These are phyloP conservation scores for Platysternon megacephalum DNA, from an alignment of 2,113 vertebrate species.

Conservation along the genomic window DNA sequence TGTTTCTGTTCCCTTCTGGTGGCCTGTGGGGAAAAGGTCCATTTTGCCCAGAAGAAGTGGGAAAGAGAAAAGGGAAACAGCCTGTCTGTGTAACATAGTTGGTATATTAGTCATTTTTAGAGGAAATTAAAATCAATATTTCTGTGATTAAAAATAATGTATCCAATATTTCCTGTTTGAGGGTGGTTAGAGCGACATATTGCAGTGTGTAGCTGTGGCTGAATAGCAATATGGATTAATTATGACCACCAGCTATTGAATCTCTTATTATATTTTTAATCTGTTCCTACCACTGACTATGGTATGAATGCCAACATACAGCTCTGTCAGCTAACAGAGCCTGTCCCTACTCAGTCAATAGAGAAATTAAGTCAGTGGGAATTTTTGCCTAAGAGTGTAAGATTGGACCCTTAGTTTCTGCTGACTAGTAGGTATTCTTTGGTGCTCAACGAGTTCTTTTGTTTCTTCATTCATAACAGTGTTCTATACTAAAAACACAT, in stretches of 20 bases:
- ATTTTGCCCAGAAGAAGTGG: neutral
- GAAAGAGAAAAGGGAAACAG: constrained; percentile 16
- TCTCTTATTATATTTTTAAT: constrained; percentile 46
- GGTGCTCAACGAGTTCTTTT: neutral
- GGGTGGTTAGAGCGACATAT: neutral
- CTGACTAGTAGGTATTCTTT: constrained; percentile 7
- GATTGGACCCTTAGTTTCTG: constrained; percentile 10
- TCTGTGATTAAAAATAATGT: constrained; percentile 8
- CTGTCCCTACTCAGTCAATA: constrained; percentile 11
- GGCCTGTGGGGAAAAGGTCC: constrained; percentile 5
- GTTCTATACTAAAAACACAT: neutral
- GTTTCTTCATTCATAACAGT: neutral
- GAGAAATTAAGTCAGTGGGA: constrained; percentile 38
- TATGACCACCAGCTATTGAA: constrained; percentile 43
- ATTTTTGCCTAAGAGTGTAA: neutral
- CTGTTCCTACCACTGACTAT: constrained; percentile 26
- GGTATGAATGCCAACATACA: constrained; percentile 44
- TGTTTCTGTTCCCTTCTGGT: constrained; percentile 4
- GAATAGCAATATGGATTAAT: constrained; percentile 20
- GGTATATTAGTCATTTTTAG: constrained; percentile 5
- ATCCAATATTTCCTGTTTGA: neutral
- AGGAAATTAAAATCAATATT: constrained; percentile 51
- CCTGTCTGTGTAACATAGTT: neutral
- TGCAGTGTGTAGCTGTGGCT: constrained; percentile 10
- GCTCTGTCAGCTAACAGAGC: neutral